phyloP scores from a whole-genome alignment of 2,888 invertebrate species.

The Volucella zonaria region DNA sequence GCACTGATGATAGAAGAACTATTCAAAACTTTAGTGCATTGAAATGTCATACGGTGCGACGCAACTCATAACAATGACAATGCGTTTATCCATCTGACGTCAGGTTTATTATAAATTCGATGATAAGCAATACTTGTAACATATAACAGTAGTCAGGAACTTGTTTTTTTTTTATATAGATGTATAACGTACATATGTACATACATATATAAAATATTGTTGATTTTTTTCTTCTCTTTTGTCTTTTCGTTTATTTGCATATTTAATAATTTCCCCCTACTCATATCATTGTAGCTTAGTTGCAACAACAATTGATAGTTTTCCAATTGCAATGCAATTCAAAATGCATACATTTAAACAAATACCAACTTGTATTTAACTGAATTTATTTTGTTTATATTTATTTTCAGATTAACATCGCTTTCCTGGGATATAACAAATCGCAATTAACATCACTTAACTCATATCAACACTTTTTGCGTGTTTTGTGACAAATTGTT shows the following conservation, averaged over 20 bases:
- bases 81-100: conserved; percentile 21
- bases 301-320: conserved; percentile 3
- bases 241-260: conserved; percentile 9
- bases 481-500: conserved; percentile 46
- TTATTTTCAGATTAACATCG: conserved; percentile 56
- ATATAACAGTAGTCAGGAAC: conserved; percentile 31
- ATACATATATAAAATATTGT: not conserved
- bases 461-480: conserved; percentile 34
- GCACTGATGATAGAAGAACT: too few species aligned
- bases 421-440: conserved; percentile 27
- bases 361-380: conserved; percentile 3
- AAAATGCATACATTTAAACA: conserved; percentile 12
- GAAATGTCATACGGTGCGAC: not conserved
- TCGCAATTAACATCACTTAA: conserved; percentile 39
- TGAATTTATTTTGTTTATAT: conserved; percentile 49
- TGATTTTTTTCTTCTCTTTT: too few species aligned
- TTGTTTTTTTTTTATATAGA: conserved; percentile 10
- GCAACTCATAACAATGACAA: conserved; percentile 1
- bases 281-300: conserved; percentile 14
- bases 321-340: not conserved
- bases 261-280: conserved; percentile 17
- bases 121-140: conserved; percentile 23
- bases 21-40: not conserved
- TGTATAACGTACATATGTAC: not conserved
- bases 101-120: conserved; percentile 23